Conservation (phyloP, 2,888 invertebrate genomes). For the Bombylius discolor region DNA sequence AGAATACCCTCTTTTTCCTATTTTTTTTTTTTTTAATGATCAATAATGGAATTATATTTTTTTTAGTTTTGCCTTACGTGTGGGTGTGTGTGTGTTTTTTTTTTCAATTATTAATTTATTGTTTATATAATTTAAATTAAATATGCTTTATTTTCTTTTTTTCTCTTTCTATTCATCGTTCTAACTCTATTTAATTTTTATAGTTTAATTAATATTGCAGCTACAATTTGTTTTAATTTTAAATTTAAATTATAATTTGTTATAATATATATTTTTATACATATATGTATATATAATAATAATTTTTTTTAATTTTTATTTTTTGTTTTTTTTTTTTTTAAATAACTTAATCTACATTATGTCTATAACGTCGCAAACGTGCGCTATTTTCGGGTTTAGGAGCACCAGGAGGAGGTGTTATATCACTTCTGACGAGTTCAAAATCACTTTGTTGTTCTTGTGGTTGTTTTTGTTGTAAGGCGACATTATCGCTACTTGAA, state of each 20-base stretch:
- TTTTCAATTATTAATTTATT: too few relatives aligned
- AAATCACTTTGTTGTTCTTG: not conserved
- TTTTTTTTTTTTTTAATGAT: too few relatives aligned
- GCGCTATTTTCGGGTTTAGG: slow-evolving; percentile 36
- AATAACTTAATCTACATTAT: slow-evolving; percentile 10
- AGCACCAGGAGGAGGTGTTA: slow-evolving; percentile 34
- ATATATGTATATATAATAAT: too few relatives aligned
- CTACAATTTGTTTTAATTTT: not conserved
- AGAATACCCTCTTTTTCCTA: too few relatives aligned
- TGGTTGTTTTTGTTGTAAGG: not conserved
- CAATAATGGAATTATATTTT: too few relatives aligned
- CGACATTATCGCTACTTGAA: not conserved
- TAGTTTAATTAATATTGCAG: not conserved
- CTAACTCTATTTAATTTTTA: not conserved
- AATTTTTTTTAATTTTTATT: not conserved
- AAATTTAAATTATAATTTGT: too few relatives aligned
- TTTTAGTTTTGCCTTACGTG: too few relatives aligned
- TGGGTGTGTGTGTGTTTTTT: too few relatives aligned
- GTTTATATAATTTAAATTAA: too few relatives aligned
- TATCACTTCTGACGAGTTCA: slow-evolving; percentile 13
- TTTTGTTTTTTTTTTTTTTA: not conserved
- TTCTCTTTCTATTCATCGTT: too few relatives aligned
- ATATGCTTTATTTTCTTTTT: too few relatives aligned
- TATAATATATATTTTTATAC: not conserved
- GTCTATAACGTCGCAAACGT: slow-evolving; percentile 34